Base-by-base conservation (phyloP, 2,113 vertebrate species). In the Dunckerocampus dactyliophorus region DNA sequence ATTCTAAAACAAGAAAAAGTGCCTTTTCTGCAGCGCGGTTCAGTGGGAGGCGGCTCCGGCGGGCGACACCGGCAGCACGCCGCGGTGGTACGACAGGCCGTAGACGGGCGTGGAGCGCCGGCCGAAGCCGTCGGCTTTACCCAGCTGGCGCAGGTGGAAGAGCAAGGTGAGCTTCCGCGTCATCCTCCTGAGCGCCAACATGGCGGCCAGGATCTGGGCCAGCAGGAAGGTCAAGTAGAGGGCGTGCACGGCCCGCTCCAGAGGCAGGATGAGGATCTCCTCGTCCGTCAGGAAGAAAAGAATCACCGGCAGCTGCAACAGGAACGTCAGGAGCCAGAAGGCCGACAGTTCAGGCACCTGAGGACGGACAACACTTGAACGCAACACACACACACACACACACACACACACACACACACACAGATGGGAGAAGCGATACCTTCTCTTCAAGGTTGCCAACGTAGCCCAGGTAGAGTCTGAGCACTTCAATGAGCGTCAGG, bases 391-490 rank as follows among this genome's bases (percentile, higher is more conserved):
- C 19, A 13, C 12, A 6, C 14, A n/a, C 48, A 16, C n/a, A n/a
- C 21, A 3, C 50, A 52, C 19, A 16, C 7, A 16, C 21, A 3
- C 50, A 52, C 19, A 7, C 15, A 19, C 49, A n/a, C 2, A 5
- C 24, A 5, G 24, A 28, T 5, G 49, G 13, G 13, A 31, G 20
- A 17, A 22, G 15, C 1, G 17, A 21, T 24, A 21, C 59, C 17
- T 60, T 60, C 22, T 60, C 46, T 1, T 48, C 4, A 2, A 60
- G 59, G 46, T 60, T 60, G 6, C 59, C 59, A 13, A 60, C 9
- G 59, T 60, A 60, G 17, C 59, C 59, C 10, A 60, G 59, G 46
- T 60, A 48, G 12, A 60, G 59, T 24, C 59, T 43, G 15, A 60
- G 9, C 24, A 20, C 15, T 20, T 60, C 59, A 11, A 48, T 14